Evolutionary conservation across 2,888 invertebrate species (phyloP), one percentile per base, ranked within the genome.

Genomic region (Limenitis camilla): DNA sequence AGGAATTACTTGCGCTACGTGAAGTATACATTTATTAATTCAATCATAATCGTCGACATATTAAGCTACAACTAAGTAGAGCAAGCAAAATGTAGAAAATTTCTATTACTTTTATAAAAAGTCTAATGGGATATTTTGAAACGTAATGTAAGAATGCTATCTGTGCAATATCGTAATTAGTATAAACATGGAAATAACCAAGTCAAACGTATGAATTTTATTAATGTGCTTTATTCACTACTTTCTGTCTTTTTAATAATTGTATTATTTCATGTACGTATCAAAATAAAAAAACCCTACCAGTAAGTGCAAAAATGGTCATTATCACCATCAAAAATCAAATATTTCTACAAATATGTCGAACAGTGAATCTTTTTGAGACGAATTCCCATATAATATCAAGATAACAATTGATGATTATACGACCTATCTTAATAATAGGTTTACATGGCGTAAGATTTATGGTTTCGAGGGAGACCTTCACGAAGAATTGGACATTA

Each of bases 401-500:
- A 55, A 49, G 52, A 52, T 49, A 57, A 53, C 46, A 50, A 58
- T 58, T 28, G 45, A 43, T 43, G 47, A 38, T 55, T 48, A 47
- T 47, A 49, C 47, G 49, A 58, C 52, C 46, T 55, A 49, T 47
- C 49, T 50, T 58, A 55, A 55, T 58, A 58, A 58, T 52, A 48
- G 58, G 49, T 38, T 41, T 54, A 52, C 46, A 52, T 41, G 49
- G 46, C 5, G 6, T 39, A 47, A 55, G 55, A 58, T 58, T 55
- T 58, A 58, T 54, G 52, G 49, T 55, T 44, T 49, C 36, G 40
- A 40, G 49, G 49, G 44, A 50, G 49, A 55, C 58, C 59, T 60
- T 61, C 56, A 56, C 55, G 52, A 61, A 67, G 68, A 67, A 70
- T 73, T 72, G 74, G 75, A 70, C 72, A 72, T 75, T 57, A 76